Evolutionary conservation across 2,113 vertebrate species (phyloP).

Genomic region (Lucifuga dentata): DNA sequence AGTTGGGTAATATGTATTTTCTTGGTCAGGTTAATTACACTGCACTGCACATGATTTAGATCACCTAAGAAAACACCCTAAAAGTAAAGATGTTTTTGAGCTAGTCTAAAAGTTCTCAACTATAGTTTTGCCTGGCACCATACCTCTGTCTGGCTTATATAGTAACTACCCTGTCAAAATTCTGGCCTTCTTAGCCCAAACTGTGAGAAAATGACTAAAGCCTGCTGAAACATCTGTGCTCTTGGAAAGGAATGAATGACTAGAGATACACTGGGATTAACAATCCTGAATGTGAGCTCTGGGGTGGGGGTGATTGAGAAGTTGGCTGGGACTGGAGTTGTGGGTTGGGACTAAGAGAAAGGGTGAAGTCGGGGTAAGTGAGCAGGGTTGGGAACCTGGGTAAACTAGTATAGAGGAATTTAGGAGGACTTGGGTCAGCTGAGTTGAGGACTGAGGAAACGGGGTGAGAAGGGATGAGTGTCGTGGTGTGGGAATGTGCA

Average conservation of each 20-base stretch:
- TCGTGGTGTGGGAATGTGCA: not conserved
- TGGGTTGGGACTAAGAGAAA: constrained; percentile 30
- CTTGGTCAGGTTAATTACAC: not conserved
- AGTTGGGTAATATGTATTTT: constrained; percentile 3
- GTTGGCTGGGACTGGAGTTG: constrained; percentile 20
- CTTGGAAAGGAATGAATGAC: constrained; percentile 65
- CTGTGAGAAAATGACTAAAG: constrained; percentile 49
- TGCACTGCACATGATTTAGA: constrained; percentile 6
- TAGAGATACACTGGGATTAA: constrained; percentile 60
- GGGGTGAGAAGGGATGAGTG: constrained; percentile 6
- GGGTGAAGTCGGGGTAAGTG: constrained; percentile 38
- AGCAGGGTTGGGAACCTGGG: constrained; percentile 29
- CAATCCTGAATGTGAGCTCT: constrained; percentile 36
- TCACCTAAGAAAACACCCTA: constrained; percentile 9
- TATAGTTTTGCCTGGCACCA: constrained; percentile 33
- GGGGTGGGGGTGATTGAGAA: constrained; percentile 40
- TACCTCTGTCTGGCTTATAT: constrained; percentile 28
- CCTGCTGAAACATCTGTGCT: constrained; percentile 64
- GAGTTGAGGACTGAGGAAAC: constrained; percentile 11
- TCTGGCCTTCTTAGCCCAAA: constrained; percentile 46
- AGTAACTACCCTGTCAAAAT: constrained; percentile 45
- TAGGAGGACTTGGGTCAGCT: not conserved
- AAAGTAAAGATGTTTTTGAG: constrained; percentile 8
- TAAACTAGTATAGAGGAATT: not conserved
- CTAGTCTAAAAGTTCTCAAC: constrained; percentile 34